Percentiles rank a stretch among this genome's conserved stretches.
Conservation (phyloP, 2,113 vertebrate species). For the Acrocephalus kingi region DNA sequence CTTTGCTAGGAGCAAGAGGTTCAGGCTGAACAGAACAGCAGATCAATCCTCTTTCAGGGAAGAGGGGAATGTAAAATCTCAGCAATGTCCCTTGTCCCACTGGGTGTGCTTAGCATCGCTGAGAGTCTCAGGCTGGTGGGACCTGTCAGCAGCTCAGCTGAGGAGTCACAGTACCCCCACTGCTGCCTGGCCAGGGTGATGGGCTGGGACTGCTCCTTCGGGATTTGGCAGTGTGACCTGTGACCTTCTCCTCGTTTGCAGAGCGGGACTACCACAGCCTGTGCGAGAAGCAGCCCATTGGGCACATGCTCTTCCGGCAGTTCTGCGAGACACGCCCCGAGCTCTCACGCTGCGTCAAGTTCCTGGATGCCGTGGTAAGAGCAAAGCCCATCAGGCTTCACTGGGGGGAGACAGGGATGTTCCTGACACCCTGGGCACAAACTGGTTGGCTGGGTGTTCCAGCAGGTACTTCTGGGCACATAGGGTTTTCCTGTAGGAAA, state of each 20-base stretch:
- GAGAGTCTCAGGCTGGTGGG: not conserved
- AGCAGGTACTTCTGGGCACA: not conserved
- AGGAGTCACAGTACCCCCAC: not conserved
- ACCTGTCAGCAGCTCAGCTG: not conserved
- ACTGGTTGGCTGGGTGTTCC: not conserved
- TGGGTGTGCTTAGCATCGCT: not conserved
- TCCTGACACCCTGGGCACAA: not conserved
- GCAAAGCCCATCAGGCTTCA: accelerated
- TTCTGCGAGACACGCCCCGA: conserved; percentile 92
- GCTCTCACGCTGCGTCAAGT: conserved; percentile 86
- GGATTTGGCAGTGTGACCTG: not conserved
- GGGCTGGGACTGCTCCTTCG: not conserved
- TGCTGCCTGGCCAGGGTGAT: accelerated
- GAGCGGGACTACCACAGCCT: conserved; percentile 93
- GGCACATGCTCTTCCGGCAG: conserved; percentile 88
- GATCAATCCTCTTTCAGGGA: not conserved
- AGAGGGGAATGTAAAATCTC: not conserved
- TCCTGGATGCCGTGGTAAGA: conserved; percentile 96
- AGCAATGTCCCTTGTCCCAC: not conserved
- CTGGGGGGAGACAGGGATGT: not conserved
- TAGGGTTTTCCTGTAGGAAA: not conserved
- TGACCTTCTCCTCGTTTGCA: conserved; percentile 46
- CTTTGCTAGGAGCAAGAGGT: not conserved
- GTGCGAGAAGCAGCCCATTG: conserved; percentile 94
- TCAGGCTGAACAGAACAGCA: not conserved